A percentile compares a stretch with the other conserved stretches of the same genome.
phyloP scores from a whole-genome alignment of 2,113 vertebrate species.

The Chrysochloris asiatica region DNA sequence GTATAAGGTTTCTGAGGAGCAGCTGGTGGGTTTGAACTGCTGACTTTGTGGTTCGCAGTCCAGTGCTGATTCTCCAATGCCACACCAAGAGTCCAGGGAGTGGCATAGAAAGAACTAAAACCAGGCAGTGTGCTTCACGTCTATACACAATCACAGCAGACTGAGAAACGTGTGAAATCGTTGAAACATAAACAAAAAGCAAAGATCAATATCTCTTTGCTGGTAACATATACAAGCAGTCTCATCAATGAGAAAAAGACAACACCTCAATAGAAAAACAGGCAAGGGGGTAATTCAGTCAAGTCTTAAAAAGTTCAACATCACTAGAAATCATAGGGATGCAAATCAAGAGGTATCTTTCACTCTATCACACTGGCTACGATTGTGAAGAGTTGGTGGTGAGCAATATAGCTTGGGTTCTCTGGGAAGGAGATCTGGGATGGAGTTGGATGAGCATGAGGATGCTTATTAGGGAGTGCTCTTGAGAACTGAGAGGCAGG shows the following conservation, averaged over 20 bases:
- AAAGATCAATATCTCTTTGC: not conserved
- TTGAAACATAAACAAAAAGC: not conserved
- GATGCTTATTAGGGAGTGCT: not conserved
- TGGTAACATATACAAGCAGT: fast-evolving
- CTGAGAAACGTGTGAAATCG: not conserved
- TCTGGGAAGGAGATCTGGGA: not conserved
- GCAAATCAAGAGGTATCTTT: not conserved
- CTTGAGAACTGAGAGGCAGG: not conserved
- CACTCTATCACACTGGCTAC: not conserved
- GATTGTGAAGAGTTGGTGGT: too few relatives aligned
- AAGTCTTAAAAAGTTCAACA: not conserved
- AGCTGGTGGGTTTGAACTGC: too few relatives aligned
- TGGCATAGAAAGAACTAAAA: not conserved
- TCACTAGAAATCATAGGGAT: not conserved
- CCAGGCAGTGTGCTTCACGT: fast-evolving
- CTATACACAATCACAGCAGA: not conserved
- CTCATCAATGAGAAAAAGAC: not conserved
- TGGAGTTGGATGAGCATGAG: not conserved
- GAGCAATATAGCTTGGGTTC: not conserved
- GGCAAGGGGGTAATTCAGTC: not conserved
- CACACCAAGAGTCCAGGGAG: too few relatives aligned
- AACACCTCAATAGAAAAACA: not conserved
- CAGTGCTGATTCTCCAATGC: too few relatives aligned
- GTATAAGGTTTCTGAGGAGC: too few relatives aligned
- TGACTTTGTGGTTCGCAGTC: too few relatives aligned